Conservation (phyloP, 1,140 invertebrate species). For the Phocides pigmalion region DNA sequence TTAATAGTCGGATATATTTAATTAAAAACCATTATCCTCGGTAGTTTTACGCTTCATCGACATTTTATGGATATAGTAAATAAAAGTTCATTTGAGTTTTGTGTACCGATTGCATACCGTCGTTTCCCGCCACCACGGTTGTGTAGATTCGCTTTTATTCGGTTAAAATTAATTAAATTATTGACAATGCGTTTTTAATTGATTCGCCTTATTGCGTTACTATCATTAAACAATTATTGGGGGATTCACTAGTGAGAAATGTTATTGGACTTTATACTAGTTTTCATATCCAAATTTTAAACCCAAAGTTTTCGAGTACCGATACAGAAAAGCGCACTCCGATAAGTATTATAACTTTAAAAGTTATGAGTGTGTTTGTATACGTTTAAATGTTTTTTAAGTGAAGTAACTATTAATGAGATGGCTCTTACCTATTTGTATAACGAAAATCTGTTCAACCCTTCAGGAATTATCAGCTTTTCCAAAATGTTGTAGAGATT, state of each 20-base stretch:
- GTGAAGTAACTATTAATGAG: too few relatives aligned
- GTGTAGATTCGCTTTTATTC: slow-evolving; percentile 36
- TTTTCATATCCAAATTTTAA: neutral
- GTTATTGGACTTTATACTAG: neutral
- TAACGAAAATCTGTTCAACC: too few relatives aligned
- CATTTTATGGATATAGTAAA: slow-evolving; percentile 70
- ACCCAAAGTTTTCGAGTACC: too few relatives aligned
- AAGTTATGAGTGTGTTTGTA: too few relatives aligned
- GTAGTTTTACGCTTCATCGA: slow-evolving; percentile 73
- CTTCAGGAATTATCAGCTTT: too few relatives aligned
- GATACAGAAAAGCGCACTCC: too few relatives aligned
- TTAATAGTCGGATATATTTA: slow-evolving; percentile 58
- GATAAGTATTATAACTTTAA: too few relatives aligned
- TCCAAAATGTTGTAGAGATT: too few relatives aligned
- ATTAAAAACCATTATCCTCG: slow-evolving; percentile 73
- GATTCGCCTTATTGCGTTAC: slow-evolving; percentile 37
- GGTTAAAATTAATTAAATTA: slow-evolving; percentile 52
- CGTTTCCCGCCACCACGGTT: slow-evolving; percentile 50
- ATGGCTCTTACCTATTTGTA: too few relatives aligned
- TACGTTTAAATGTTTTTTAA: too few relatives aligned
- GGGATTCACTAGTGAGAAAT: slow-evolving; percentile 16
- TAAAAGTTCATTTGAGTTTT: slow-evolving; percentile 62
- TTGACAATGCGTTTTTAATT: slow-evolving; percentile 46
- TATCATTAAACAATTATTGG: slow-evolving; percentile 42
- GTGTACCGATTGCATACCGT: slow-evolving; percentile 54